Base-by-base conservation (phyloP, 2,888 invertebrate species). In the Agrotis exclamationis region DNA sequence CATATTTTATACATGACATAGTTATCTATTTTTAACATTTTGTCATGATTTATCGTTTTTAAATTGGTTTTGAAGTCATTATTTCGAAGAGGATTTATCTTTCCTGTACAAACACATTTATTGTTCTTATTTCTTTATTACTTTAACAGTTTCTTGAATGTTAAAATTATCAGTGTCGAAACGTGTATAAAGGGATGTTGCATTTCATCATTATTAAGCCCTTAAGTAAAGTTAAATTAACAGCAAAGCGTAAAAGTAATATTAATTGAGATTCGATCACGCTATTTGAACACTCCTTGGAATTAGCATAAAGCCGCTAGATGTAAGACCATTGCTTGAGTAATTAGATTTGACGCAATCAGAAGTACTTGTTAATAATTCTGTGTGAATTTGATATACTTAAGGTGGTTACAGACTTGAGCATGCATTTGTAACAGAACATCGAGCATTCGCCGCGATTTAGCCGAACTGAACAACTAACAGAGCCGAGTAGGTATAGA, bases 331-430 rank as follows among this genome's bases (percentile, higher is more conserved):
- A 60, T 39, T 39, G 50, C 22, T 65, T 60, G 57, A 79, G 77
- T 82, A 68, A 82, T 82, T 64, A 57, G 33, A 54, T 50, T 70
- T 82, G 51, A 70, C 51, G 74, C 69, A 80, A 80, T 58, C 28
- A 45, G 9, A 73, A 58, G 62, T 57, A 54, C 14, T 57, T 54
- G 44, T 24, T 54, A 11, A 63, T 20, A 44, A n/a, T 62, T 62
- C 56, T 65, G 67, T 74, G 72, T 67, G 79, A 85, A 79, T 67
- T 79, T 74, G 51, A 62, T 70, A 39, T 63, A 54, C 56, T 20
- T 51, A 57, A 39, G 9, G 39, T 39, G 39, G 9, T 39, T 2
- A 39, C 11, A 39, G 39, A 39, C 39, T 39, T 39, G 39, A 39
- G 39, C 39, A 11, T 39, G 9, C 9, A 39, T 39, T 39, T 39